phyloP scores from a whole-genome alignment of 2,113 vertebrate species.

The Lutjanus erythropterus region DNA sequence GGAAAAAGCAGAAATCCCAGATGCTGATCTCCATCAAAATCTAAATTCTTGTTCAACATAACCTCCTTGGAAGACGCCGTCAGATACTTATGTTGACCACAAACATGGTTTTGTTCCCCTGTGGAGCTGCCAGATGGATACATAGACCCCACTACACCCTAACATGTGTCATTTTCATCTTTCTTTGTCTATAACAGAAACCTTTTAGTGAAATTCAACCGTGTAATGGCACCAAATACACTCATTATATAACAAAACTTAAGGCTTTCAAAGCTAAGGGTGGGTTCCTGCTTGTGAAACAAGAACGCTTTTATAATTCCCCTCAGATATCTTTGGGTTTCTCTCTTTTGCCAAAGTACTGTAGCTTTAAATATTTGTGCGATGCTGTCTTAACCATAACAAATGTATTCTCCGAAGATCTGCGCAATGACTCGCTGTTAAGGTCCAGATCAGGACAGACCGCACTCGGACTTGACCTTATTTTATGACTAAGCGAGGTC shows the following conservation, averaged over 20 bases:
- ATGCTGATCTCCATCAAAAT: constrained; percentile 13
- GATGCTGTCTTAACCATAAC: constrained; percentile 64
- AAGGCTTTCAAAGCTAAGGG: constrained; percentile 31
- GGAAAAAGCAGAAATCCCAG: neutral
- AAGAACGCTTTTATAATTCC: constrained; percentile 57
- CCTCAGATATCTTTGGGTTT: constrained; percentile 45
- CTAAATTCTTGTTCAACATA: constrained; percentile 7
- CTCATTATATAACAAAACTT: neutral
- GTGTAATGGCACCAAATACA: neutral
- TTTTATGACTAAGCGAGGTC: constrained; percentile 59
- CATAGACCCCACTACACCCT: neutral
- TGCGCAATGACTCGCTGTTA: neutral
- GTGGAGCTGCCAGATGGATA: constrained; percentile 40
- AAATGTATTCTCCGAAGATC: constrained; percentile 53
- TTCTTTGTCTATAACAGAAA: constrained; percentile 3
- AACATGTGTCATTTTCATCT: constrained; percentile 10
- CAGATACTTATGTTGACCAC: constrained; percentile 24
- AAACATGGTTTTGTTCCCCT: constrained; percentile 22
- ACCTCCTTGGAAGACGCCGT: neutral
- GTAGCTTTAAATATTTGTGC: constrained; percentile 66
- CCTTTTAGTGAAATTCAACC: neutral
- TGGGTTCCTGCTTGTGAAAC: constrained; percentile 40
- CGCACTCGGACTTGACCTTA: constrained; percentile 42
- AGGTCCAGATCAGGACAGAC: constrained; percentile 35
- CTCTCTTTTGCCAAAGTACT: constrained; percentile 42